Conservation (phyloP, 2,888 invertebrate species). For the Scaeva pyrastri region DNA sequence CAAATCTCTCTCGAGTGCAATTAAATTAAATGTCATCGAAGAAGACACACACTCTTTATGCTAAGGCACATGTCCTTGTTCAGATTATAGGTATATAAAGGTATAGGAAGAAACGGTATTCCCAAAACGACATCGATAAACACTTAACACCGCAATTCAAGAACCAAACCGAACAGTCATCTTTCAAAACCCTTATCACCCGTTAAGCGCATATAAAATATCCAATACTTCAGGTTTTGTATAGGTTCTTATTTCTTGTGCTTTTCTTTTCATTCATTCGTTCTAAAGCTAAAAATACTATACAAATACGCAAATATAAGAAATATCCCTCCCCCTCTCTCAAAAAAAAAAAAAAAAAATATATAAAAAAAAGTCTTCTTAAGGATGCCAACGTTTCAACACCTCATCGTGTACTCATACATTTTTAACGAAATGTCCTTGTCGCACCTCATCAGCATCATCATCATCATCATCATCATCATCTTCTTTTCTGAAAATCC, state of each 20-base stretch:
- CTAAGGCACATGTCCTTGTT: no score
- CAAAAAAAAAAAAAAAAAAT: neutral
- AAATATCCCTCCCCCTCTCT: no score
- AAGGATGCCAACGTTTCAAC: constrained; percentile 66
- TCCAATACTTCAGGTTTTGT: neutral
- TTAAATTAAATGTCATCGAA: constrained; percentile 17
- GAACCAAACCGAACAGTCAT: constrained; percentile 21
- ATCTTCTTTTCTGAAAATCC: constrained; percentile 9
- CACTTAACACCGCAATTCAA: constrained; percentile 38
- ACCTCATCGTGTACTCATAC: constrained; percentile 37
- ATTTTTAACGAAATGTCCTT: constrained; percentile 19
- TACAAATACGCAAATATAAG: neutral
- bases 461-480: constrained; percentile 57
- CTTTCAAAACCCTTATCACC: constrained; percentile 33
- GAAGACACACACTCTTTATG: neutral
- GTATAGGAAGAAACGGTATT: no score
- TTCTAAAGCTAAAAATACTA: neutral
- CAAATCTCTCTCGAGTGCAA: constrained; percentile 21
- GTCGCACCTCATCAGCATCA: constrained; percentile 62
- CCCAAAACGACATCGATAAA: constrained; percentile 20
- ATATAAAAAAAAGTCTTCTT: neutral
- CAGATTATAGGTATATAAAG: neutral
- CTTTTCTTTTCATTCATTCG: neutral
- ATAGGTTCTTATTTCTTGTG: neutral
- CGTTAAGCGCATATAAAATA: constrained; percentile 33